Percentiles rank a stretch among this genome's conserved stretches.
phyloP scores from a whole-genome alignment of 2,113 vertebrate species.

The Oostethus manadensis region DNA sequence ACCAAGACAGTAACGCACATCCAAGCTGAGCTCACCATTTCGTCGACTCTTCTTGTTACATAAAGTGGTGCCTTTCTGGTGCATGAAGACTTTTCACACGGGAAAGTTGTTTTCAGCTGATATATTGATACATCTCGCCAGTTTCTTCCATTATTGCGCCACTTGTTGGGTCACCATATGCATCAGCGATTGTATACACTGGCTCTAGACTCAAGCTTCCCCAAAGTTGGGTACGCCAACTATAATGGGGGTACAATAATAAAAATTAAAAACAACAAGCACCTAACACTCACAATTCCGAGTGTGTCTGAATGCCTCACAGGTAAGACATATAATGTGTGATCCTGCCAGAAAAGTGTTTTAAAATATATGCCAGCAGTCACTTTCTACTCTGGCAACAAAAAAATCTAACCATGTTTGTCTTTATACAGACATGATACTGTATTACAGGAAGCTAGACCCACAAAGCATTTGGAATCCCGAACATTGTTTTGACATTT shows the following conservation, averaged over 20 bases:
- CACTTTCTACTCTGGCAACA: neutral
- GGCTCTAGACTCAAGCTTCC: too few relatives aligned
- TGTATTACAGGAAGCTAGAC: too few relatives aligned
- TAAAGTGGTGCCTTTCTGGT: neutral
- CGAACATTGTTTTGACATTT: too few relatives aligned
- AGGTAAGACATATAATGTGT: too few relatives aligned
- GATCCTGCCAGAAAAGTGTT: neutral
- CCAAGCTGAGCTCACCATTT: neutral
- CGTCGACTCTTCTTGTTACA: conserved; percentile 9
- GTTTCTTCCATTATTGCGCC: neutral
- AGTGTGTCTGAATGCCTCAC: too few relatives aligned
- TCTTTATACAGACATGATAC: too few relatives aligned
- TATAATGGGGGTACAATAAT: too few relatives aligned
- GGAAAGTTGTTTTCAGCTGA: neutral
- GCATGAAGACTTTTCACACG: neutral
- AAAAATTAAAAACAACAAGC: too few relatives aligned
- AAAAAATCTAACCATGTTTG: neutral
- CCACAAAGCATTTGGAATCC: too few relatives aligned
- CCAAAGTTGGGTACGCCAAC: too few relatives aligned
- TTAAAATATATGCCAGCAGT: neutral
- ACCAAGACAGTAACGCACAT: neutral
- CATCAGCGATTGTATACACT: neutral
- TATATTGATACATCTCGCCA: neutral
- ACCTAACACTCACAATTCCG: too few relatives aligned
- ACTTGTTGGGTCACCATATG: neutral